Conservation (phyloP, 2,888 invertebrate genomes). For the Carpatolechia fugitivella region DNA sequence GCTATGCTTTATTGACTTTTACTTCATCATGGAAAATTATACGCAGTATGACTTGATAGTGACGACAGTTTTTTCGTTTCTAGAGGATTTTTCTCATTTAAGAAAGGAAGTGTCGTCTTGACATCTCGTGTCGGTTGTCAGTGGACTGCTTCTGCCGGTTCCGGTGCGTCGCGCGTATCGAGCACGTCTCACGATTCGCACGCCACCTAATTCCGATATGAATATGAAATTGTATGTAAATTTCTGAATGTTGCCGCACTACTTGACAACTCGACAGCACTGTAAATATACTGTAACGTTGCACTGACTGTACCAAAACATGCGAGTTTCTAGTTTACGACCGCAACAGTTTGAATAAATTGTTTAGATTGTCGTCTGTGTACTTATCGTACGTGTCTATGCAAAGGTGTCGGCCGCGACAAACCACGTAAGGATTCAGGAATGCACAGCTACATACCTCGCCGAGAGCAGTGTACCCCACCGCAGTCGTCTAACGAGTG, state of each 20-base stretch:
- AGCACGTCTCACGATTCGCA: constrained; percentile 25
- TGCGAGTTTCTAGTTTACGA: constrained; percentile 61
- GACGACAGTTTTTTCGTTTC: too few species aligned
- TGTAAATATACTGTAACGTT: constrained; percentile 64
- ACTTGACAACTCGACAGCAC: constrained; percentile 66
- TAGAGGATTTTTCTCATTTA: too few species aligned
- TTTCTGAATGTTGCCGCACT: constrained; percentile 63
- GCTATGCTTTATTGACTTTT: constrained; percentile 23
- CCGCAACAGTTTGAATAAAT: constrained; percentile 58
- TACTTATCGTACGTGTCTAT: constrained; percentile 33
- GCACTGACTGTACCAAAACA: constrained; percentile 61
- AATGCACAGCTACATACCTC: constrained; percentile 23
- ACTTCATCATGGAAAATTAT: too few species aligned
- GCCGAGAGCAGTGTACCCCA: constrained; percentile 44
- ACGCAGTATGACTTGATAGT: too few species aligned
- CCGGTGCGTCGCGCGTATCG: constrained; percentile 27
- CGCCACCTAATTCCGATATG: constrained; percentile 68
- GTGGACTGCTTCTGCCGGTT: constrained; percentile 30
- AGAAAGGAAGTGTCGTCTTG: constrained; percentile 4
- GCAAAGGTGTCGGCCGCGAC: constrained; percentile 39
- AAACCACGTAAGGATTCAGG: constrained; percentile 38
- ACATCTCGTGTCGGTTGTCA: constrained; percentile 1
- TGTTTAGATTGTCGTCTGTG: constrained; percentile 55
- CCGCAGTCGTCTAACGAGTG: constrained; percentile 61
- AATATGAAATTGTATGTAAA: constrained; percentile 75